Evolutionary conservation across 64 coral and sea anemone species (phyloP), one percentile per base, ranked within the genome.

Genomic region (Porites lutea): DNA sequence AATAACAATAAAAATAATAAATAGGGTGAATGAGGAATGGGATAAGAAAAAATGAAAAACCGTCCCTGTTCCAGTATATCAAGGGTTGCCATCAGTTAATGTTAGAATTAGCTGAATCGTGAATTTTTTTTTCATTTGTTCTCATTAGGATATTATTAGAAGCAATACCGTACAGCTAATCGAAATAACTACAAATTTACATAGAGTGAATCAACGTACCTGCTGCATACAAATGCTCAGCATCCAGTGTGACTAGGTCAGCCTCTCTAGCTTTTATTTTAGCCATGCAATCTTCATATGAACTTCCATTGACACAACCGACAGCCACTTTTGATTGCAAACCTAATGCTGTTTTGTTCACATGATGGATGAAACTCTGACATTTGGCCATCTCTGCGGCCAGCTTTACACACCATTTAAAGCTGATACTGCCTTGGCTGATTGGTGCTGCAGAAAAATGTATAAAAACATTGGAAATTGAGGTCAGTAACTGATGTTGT

Each of bases 211-310:
- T 37, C 27, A 37, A 37, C 27, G 2, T 57, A 95, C 93, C 93
- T 86, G 93, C 88, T 48, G 8, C 15, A 82, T 79, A 95, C 43
- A 90, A 13, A 13, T 66, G 13, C 16, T 59, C 74, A 50, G 81
- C 93, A 79, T 68, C 71, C 66, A 95, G 64, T 48, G 88, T 95
- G 5, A 95, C 73, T 16, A 95, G 72, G 55, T 95, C 93, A 21
- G 88, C 93, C 12, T 80, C 3, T 37, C 44, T 71, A 0, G 22
- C 46, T 13, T 70, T 73, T 51, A 95, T 95, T 82, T 87, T 95
- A 55, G 53, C 59, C 64, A 87, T 86, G n/a, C 93, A 95, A 71
- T 86, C 93, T 12, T 95, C 93, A 37, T 4, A 8, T 8, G 45
- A 4, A 13, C 3, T 20, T 65, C 71, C 88, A 2, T 27, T 19